These are phyloP conservation scores for Drosophila limbata DNA, from an alignment of 2,888 invertebrate genomes.

Conservation along the genomic window DNA sequence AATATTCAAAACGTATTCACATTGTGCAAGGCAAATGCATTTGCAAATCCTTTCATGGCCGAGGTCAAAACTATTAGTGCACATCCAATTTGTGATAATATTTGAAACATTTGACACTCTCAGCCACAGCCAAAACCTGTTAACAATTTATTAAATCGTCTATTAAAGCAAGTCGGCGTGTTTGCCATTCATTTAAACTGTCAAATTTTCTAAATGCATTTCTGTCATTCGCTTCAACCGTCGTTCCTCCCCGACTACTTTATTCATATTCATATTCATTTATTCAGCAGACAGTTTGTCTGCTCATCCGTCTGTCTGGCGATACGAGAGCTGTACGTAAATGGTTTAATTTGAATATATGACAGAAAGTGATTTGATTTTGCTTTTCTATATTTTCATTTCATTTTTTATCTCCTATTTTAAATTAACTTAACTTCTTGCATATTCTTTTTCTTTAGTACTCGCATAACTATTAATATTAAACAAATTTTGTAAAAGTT, in stretches of 20 bases:
- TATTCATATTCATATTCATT: conserved; percentile 4
- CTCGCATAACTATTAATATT: neutral
- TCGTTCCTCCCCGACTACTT: conserved; percentile 3
- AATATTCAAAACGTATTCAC: conserved; percentile 6
- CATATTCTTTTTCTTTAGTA: neutral
- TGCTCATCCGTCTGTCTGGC: conserved; percentile 30
- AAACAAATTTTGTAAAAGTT: neutral
- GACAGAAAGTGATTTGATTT: conserved; percentile 3
- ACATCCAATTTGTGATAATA: conserved; percentile 73
- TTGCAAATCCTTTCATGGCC: conserved; percentile 79
- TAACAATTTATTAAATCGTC: conserved; percentile 63
- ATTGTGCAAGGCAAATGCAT: conserved; percentile 47
- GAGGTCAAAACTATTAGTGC: conserved; percentile 81
- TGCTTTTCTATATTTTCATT: conserved; percentile 8
- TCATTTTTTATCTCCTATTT: neutral
- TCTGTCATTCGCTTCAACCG: conserved; percentile 27
- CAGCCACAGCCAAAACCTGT: conserved; percentile 63
- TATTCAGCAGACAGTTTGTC: conserved; percentile 52
- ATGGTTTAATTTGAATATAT: conserved; percentile 2
- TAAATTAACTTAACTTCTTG: neutral
- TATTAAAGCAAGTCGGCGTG: conserved; percentile 37
- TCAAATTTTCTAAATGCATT: conserved; percentile 62
- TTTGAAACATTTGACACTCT: conserved; percentile 36
- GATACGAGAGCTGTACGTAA: neutral
- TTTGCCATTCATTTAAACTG: conserved; percentile 56